Base-by-base conservation (phyloP, 2,113 vertebrate genomes). In the Phylloscopus trochiloides region DNA sequence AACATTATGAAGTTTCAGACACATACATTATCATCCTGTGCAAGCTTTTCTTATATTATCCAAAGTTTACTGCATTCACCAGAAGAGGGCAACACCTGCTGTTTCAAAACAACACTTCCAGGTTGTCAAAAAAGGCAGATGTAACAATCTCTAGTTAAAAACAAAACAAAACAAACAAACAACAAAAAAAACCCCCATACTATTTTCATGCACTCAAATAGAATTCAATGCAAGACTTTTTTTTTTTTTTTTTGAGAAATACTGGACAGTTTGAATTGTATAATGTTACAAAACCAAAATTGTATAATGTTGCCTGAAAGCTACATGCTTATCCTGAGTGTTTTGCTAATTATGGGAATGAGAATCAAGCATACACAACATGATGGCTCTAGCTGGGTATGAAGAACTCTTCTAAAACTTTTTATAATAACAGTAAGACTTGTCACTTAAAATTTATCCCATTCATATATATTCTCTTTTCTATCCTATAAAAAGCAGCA, bases 11-110 rank as follows among this genome's bases (percentile, higher is more conserved):
- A 51, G 21, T 87, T 94, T 88, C 67, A 83, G 24, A 47, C 24
- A 80, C 15, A 63, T 10, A 36, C 8, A 70, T 16, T 42, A 59
- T 17, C 29, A 74, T 7, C 4, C 45, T 38, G 32, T 62, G 22
- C 17, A 80, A 9, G 14, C 15, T 70, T 80, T 62, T 25, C 19
- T 28, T 25, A 1, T 4, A 48, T 20, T 82, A 85, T 20, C 25
- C 43, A 18, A 66, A 75, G 38, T 84, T 91, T 32, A 54, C 6
- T n/a, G 16, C 7, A 26, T 84, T 71, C 28, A 91, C 92, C 95
- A 95, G 72, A 88, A 95, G 95, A 94, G 95, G 95, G 95, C 95
- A 91, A 91, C 57, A 86, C 36, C 29, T 48, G 38, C 71, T 67
- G 19, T 68, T 71, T 70, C 28, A 77, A n/a, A 86, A 61, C 8